Evolutionary conservation across 2,113 vertebrate genomes (phyloP).

Genomic region (Psilopsiagon aymara): DNA sequence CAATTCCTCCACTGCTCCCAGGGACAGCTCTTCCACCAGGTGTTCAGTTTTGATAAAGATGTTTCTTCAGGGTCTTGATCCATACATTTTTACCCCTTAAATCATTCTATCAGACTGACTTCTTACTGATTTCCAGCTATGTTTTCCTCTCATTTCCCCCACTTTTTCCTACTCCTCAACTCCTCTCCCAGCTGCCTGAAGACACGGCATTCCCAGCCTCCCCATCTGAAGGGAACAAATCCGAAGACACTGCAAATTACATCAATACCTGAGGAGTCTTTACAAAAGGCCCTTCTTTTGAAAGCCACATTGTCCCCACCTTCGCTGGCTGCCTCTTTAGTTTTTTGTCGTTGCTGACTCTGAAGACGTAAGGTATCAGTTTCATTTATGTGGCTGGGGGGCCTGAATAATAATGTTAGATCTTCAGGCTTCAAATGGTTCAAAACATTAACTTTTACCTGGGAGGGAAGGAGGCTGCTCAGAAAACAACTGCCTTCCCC

Average conservation of each 20-base stretch:
- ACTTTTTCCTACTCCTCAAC: background rate
- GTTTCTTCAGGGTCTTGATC: background rate
- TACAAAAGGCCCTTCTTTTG: background rate
- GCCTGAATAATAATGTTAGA: background rate
- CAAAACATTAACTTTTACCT: background rate
- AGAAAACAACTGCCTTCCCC: background rate
- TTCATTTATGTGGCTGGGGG: background rate
- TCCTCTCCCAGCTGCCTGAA: background rate
- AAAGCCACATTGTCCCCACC: background rate
- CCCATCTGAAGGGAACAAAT: background rate
- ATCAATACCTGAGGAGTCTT: background rate
- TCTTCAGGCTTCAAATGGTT: background rate
- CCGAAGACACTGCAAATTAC: background rate
- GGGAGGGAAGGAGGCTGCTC: background rate
- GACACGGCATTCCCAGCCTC: background rate
- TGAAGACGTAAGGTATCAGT: background rate
- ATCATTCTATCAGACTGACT: background rate
- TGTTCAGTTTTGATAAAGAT: background rate
- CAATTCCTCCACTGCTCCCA: background rate
- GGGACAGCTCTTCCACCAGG: background rate
- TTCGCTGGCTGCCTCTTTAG: background rate
- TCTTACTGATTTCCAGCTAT: background rate
- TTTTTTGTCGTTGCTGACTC: background rate
- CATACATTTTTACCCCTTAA: background rate
- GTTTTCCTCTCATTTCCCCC: background rate